Base-by-base conservation (phyloP, 2,797 vertebrate species). In the Oceanodroma leucorhoa region DNA sequence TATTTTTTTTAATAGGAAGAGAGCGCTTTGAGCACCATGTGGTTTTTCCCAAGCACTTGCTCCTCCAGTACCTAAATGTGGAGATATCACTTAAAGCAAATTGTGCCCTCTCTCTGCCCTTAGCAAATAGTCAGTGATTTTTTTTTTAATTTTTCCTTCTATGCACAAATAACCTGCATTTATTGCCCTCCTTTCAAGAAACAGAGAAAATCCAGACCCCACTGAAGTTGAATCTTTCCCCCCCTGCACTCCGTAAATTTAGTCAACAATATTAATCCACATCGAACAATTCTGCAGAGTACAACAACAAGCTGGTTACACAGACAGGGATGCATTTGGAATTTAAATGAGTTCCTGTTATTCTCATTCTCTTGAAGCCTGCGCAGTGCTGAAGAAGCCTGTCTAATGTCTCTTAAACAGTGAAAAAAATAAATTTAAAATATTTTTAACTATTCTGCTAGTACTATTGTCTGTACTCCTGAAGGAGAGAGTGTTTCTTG, bases 181-280 rank as follows among this genome's bases (percentile, higher is more conserved):
- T 93, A 85, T 18, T 32, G 61, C 80, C 72, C 70, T 91, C 50
- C 77, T 96, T 97, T 95, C 87, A 72, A 85, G 57, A 79, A 94
- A 93, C 65, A 82, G 57, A 82, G 83, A 81, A 89, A 93, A 93
- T 83, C 92, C 94, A 80, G 87, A 96, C 86, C 87, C 91, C 84
- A 69, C 51, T 57, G 87, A 94, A 96, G 96, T 96, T 97, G 94
- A 91, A 15, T 93, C 92, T 93, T 90, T 43, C 48, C 61, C 73
- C 83, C 88, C 78, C 77, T 3, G 29, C 29, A 75, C 83, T 94
- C 89, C 53, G 70, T 89, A 96, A 96, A 96, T 95, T 93, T 90
- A 95, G 96, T 95, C 91, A 96, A 95, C 91, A 94, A 93, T 97
- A 97, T 96, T 97, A 97, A 97, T 96, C 96, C 97, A 97, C 93